Percentiles rank a stretch among this genome's conserved stretches.
phyloP scores from a whole-genome alignment of 2,888 invertebrate species.

The Cephus pulcher region DNA sequence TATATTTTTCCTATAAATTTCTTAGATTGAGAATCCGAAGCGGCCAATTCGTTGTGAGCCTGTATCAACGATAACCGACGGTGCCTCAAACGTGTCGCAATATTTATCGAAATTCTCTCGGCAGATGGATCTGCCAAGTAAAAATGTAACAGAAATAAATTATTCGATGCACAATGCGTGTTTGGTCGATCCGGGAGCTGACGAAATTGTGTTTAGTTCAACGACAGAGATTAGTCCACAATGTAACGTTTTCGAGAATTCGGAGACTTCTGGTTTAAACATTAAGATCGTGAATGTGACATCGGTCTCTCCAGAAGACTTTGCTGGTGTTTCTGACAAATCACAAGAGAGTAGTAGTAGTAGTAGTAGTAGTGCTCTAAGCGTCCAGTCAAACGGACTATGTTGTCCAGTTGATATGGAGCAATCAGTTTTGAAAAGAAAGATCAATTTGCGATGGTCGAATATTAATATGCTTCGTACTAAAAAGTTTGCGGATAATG shows the following conservation, averaged over 20 bases:
- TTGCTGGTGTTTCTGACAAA: slow-evolving; percentile 31
- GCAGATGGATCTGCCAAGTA: neutral
- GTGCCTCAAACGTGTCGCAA: neutral
- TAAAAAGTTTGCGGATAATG: neutral
- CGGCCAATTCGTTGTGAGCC: neutral
- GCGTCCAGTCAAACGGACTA: neutral
- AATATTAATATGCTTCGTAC: neutral
- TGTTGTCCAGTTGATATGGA: neutral
- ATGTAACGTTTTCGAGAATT: neutral
- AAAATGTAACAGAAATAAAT: neutral
- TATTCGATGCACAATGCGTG: neutral
- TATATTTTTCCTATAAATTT: neutral
- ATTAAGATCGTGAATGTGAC: slow-evolving; percentile 53
- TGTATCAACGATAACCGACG: neutral
- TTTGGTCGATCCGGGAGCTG: neutral
- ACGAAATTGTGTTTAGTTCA: neutral
- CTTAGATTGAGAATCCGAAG: neutral
- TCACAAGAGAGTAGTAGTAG: neutral
- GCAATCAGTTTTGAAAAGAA: neutral
- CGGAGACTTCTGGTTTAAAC: slow-evolving; percentile 31
- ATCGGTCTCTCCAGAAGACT: slow-evolving; percentile 49
- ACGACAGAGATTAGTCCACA: neutral
- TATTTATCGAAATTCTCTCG: neutral
- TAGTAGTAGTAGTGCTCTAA: neutral
- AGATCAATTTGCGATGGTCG: neutral